phyloP scores from a whole-genome alignment of 2,888 invertebrate genomes.

The Orgyia antiqua region DNA sequence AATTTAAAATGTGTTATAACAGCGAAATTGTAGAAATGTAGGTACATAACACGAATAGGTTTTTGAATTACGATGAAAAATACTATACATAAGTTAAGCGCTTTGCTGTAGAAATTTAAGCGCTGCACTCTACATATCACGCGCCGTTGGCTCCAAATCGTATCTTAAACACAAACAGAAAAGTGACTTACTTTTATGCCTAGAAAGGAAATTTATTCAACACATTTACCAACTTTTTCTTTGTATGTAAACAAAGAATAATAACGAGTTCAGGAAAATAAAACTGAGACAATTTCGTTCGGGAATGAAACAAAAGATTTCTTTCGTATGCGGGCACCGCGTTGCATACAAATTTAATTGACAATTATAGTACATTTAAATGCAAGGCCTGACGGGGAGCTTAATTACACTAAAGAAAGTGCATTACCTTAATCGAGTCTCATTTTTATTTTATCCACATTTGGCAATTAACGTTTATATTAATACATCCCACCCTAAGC shows the following conservation, averaged over 20 bases:
- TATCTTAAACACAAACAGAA: too few species aligned
- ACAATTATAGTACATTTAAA: conserved; percentile 66
- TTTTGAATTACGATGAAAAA: too few species aligned
- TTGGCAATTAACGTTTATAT: too few species aligned
- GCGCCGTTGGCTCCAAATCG: too few species aligned
- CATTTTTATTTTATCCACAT: conserved; percentile 17
- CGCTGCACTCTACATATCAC: too few species aligned
- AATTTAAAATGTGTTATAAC: too few species aligned
- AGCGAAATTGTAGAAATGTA: too few species aligned
- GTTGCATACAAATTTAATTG: conserved; percentile 57
- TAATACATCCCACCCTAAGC: too few species aligned
- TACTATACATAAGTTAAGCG: too few species aligned
- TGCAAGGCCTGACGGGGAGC: conserved; percentile 57
- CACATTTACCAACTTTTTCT: conserved; percentile 4
- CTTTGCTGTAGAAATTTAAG: too few species aligned
- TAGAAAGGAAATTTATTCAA: conserved; percentile 2
- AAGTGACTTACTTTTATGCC: background rate
- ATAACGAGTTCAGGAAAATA: conserved; percentile 9
- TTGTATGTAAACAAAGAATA: conserved; percentile 7
- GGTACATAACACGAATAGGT: too few species aligned
- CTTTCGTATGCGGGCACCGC: conserved; percentile 25
- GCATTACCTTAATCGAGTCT: conserved; percentile 49
- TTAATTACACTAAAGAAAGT: conserved; percentile 60
- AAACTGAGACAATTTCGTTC: conserved; percentile 7
- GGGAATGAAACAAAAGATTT: conserved; percentile 17